Evolutionary conservation across 1,140 invertebrate genomes (phyloP).

Genomic region (Drepana arcuata): DNA sequence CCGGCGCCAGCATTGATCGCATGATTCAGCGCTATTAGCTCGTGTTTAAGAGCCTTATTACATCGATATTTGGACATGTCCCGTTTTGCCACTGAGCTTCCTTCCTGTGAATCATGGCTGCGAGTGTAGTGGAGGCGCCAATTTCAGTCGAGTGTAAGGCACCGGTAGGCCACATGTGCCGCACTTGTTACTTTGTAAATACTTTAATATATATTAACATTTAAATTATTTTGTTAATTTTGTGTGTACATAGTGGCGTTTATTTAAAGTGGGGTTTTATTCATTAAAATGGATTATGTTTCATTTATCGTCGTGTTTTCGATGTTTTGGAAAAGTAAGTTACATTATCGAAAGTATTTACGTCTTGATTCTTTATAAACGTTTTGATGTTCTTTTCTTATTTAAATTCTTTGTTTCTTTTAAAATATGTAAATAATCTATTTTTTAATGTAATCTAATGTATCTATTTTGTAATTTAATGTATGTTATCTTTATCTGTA

Average conservation of each 20-base stretch:
- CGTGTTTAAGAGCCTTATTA: constrained; percentile 32
- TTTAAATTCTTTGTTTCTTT: too few species aligned
- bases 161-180: constrained; percentile 30
- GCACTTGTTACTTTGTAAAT: constrained; percentile 25
- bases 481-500: too few species aligned
- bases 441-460: too few species aligned
- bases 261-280: constrained; percentile 8
- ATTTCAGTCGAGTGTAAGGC: constrained; percentile 33
- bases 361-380: too few species aligned
- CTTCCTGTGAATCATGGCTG: constrained; percentile 62
- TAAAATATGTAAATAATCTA: too few species aligned
- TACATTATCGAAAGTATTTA: too few species aligned
- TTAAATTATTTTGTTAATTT: not conserved
- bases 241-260: not conserved
- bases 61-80: constrained; percentile 47
- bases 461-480: too few species aligned
- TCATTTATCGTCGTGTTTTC: constrained; percentile 37
- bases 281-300: constrained; percentile 39
- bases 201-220: constrained; percentile 2
- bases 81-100: constrained; percentile 48
- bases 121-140: constrained; percentile 28
- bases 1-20: constrained; percentile 53
- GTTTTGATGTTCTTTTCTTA: too few species aligned
- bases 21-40: constrained; percentile 31
- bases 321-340: constrained; percentile 50